Base-by-base conservation (phyloP, 1,140 invertebrate genomes). In the Aphidius gifuensis region DNA sequence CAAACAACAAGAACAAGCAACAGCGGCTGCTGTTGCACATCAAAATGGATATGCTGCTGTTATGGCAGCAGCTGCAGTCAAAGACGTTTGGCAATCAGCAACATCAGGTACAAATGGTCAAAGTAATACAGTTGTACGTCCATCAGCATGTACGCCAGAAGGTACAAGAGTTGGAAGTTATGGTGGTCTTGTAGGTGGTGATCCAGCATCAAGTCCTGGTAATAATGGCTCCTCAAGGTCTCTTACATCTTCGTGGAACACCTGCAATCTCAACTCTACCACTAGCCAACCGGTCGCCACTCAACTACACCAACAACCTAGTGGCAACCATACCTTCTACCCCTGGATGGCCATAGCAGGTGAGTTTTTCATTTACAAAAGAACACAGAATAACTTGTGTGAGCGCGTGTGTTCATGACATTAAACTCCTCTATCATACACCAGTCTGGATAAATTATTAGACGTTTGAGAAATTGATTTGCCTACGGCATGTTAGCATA, bases 291-390 rank as follows among this genome's bases (percentile, higher is more conserved):
- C 89, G 70, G 88, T 89, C 62, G 88, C 88, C 56, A 88, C 91
- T 49, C 92, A 92, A 80, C 88, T 92, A 68, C 91, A 92, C 76
- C 91, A 93, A 81, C 92, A 93, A 83, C 87, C 89, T 80, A 87
- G 87, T 77, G 78, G 81, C 73, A 94, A 92, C 81, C 93, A 95
- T 85, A 95, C 93, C 74, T 96, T 96, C 84, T 96, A 96, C 84
- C 94, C 94, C 66, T 96, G 94, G 94, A 96, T 96, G 94, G 93
- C 93, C 83, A 96, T 96, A 86, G 93, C 94, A 94, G 94, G 94
- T 96, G 82, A 90, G 90, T 85, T 64, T 71, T 66, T 67, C 67
- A 64, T 65, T 66, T 57, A 66, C 60, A 59, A 66, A 9, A 32
- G 23, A 32, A 32, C 23, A 32, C 23, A 32, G 8, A 6, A 50